Evolutionary conservation across 2,888 invertebrate species (phyloP), one percentile per base, ranked within the genome.

Genomic region (Notodonta dromedarius): DNA sequence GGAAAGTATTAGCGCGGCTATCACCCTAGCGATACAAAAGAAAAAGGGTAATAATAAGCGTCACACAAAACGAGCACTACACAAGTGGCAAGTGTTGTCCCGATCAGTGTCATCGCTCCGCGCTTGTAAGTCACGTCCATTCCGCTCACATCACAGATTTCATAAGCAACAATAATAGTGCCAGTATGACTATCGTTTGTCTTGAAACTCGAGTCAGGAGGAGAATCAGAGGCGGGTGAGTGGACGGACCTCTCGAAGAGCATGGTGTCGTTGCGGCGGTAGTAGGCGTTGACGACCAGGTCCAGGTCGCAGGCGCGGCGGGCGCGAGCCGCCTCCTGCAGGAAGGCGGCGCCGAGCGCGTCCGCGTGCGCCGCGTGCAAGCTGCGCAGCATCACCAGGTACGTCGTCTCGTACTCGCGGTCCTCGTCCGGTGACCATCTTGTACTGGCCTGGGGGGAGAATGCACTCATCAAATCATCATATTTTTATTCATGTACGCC

Each of bases 171-270:
- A 24, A 24, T 24, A 24, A 24, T 24, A 24, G 24, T 1, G 24
- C 1, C 24, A 24, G 24, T 2, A 24, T 24, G 24, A 24, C 24
- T 24, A 24, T 24, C 24, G 2, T 24, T 24, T 24, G 24, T 24
- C 1, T 24, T 24, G 24, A 24, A 24, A 24, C 24, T 24, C 24
- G 24, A 24, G 24, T 1, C 24, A 24, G 24, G 24, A 24, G 24
- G 24, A 24, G 24, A 24, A 2, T 24, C 1, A 24, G 24, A 1
- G 24, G 24, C 24, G 24, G 24, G 24, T 16, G 9, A 24, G 84
- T 70, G 62, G 9, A 24, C 84, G 70, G 62, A 94, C 94, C 78
- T 87, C 50, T 94, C 94, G 60, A 89, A 91, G 14, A 94, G 84
- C 74, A 94, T 84, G 57, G 84, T 71, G 14, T 87, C 78, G 62